Conservation (phyloP, 2,888 invertebrate genomes). For the Serrognathus titanus region DNA sequence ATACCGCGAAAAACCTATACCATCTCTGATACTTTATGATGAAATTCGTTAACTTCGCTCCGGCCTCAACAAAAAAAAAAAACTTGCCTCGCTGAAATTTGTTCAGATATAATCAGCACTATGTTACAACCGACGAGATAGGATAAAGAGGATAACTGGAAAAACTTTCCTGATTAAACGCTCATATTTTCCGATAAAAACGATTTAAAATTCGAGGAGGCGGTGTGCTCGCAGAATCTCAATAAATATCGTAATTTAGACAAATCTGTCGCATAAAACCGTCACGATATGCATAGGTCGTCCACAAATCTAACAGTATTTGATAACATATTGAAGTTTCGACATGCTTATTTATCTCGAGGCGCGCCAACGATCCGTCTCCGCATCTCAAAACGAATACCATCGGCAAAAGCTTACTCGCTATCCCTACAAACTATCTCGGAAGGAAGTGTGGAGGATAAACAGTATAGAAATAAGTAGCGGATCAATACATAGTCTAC, state of each 20-base stretch:
- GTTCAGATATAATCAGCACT: too few species aligned
- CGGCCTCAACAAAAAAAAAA: too few species aligned
- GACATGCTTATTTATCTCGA: constrained; percentile 33
- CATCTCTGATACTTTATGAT: not conserved
- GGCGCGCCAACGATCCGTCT: constrained; percentile 29
- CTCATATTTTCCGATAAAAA: too few species aligned
- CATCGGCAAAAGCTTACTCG: constrained; percentile 29
- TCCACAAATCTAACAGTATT: constrained; percentile 23
- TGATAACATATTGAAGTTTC: constrained; percentile 32
- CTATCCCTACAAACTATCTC: constrained; percentile 31
- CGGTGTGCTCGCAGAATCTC: too few species aligned
- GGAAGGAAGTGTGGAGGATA: constrained; percentile 30
- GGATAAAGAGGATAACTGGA: too few species aligned
- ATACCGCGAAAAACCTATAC: not conserved
- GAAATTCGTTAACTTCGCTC: too few species aligned
- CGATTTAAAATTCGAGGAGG: too few species aligned
- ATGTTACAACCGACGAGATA: too few species aligned
- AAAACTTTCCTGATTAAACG: too few species aligned
- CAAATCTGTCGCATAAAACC: not conserved
- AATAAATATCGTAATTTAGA: not conserved
- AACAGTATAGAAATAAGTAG: constrained; percentile 29
- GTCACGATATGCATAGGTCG: not conserved
- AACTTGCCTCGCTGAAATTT: too few species aligned
- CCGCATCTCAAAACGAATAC: constrained; percentile 30
- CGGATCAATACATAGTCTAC: constrained; percentile 24